Base-by-base conservation (phyloP, 2,113 vertebrate species). In the Oncorhynchus kisutch region DNA sequence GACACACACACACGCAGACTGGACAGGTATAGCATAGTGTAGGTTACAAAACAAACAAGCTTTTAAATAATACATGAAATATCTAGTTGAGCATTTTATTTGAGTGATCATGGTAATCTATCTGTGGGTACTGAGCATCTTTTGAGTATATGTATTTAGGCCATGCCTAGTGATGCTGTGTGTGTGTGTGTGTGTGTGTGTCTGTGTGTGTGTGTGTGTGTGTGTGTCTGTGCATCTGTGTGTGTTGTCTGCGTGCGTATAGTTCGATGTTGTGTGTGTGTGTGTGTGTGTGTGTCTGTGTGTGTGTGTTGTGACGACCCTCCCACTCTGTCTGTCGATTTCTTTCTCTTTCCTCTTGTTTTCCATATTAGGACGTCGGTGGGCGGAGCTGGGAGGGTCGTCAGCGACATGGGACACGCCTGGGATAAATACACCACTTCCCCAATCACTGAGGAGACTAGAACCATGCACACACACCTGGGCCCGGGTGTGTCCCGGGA, bases 101-200 rank as follows among this genome's bases (percentile, higher is more conserved):
- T 29, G 22, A 25, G 3, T 49, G 39, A 48, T 12, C 16, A 54
- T 48, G 69, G n/a, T 5, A 51, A 54, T 57, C 1, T 57, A 5
- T 57, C 51, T 57, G 13, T 57, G 18, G 51, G 4, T 57, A 5
- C 11, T 20, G 18, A 39, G 67, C 67, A 57, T 57, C 3, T 57
- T 57, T 57, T 57, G 12, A 57, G 12, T 5, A 18, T 18, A 57
- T 70, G 29, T 39, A 48, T 39, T 11, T 80, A 79, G 71, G 74
- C 66, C 77, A 76, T 57, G 79, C 76, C 76, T 78, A 65, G 67
- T 78, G 74, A 80, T 71, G 34, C 1, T 34, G 22, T 76, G 64
- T 66, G 64, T 66, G 12, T 18, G 3, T 57, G 51, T 64, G 60
- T 39, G n/a, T 69, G 31, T 69, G 67, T 69, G 7, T 69, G 31